Conservation (phyloP, 2,888 invertebrate species). For the Thereva nobilitata region DNA sequence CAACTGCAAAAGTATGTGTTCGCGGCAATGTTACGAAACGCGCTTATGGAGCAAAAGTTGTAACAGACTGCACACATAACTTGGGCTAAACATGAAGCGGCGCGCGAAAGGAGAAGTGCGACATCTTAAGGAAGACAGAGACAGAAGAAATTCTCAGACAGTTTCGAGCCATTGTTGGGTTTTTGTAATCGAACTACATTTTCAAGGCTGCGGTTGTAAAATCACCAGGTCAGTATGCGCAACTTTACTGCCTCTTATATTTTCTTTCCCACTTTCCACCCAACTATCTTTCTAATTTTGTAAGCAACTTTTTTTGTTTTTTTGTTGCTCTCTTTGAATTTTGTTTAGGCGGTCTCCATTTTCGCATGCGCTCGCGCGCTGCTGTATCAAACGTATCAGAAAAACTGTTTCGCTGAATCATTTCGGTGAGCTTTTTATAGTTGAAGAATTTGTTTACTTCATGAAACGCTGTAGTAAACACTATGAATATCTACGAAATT, state of each 20-base stretch:
- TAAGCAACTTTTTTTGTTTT: slow-evolving; percentile 7
- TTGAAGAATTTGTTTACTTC: too few relatives aligned
- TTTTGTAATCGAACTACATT: slow-evolving; percentile 40
- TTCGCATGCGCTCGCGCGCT: background rate
- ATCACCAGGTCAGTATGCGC: slow-evolving; percentile 23
- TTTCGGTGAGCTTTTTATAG: too few relatives aligned
- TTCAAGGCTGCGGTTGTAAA: slow-evolving; percentile 40
- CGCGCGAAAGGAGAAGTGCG: slow-evolving; percentile 10
- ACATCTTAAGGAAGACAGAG: too few relatives aligned
- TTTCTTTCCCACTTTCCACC: slow-evolving; percentile 31
- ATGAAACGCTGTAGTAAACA: too few relatives aligned
- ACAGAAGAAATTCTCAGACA: slow-evolving; percentile 1
- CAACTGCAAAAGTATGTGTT: slow-evolving; percentile 26
- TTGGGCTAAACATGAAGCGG: slow-evolving; percentile 1
- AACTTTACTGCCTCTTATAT: slow-evolving; percentile 30
- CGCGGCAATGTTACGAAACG: slow-evolving; percentile 15
- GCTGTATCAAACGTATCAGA: too few relatives aligned
- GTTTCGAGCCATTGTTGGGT: slow-evolving; percentile 23
- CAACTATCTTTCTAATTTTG: slow-evolving; percentile 24
- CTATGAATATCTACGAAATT: too few relatives aligned
- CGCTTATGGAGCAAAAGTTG: slow-evolving; percentile 12
- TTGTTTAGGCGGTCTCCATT: slow-evolving; percentile 18
- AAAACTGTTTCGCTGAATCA: too few relatives aligned
- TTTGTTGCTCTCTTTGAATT: too few relatives aligned
- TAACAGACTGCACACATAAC: slow-evolving; percentile 13